phyloP scores from a whole-genome alignment of 92 coral and sea anemone species.

The Bergia puertoricense region DNA sequence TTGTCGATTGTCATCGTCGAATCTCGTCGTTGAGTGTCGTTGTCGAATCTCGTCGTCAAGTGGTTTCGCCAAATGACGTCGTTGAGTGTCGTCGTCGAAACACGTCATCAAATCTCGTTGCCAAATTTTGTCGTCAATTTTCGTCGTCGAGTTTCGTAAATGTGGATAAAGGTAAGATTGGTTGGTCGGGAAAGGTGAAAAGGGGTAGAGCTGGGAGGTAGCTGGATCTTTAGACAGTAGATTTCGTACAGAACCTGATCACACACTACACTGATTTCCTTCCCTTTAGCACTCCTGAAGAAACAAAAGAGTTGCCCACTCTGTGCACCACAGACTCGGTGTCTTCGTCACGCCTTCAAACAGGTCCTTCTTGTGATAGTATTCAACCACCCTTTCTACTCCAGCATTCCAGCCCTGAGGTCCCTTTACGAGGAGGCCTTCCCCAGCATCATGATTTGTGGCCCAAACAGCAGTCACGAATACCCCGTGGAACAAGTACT shows the following conservation, averaged over 20 bases:
- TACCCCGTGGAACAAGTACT: constrained; percentile 59
- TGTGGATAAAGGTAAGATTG: no score
- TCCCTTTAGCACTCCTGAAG: background rate
- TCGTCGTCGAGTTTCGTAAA: no score
- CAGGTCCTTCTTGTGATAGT: constrained; percentile 72
- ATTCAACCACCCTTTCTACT: constrained; percentile 74
- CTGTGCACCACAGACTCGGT: constrained; percentile 10
- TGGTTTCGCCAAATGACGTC: no score
- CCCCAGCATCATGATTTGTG: constrained; percentile 77
- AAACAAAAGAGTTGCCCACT: background rate
- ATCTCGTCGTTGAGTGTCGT: no score
- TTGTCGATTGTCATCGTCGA: no score
- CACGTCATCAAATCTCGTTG: no score
- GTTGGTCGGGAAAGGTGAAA: no score
- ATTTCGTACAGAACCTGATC: background rate
- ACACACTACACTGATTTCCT: background rate
- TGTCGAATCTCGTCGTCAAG: no score
- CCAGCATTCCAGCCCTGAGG: constrained; percentile 64
- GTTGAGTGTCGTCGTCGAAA: no score
- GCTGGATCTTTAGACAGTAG: no score
- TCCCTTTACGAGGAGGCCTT: constrained; percentile 72
- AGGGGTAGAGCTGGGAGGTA: no score
- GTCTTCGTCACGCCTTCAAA: constrained; percentile 57
- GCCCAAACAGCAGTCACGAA: constrained; percentile 53
- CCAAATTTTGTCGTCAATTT: no score